Base-by-base conservation (phyloP, 2,888 invertebrate genomes). In the Tipula helvola region DNA sequence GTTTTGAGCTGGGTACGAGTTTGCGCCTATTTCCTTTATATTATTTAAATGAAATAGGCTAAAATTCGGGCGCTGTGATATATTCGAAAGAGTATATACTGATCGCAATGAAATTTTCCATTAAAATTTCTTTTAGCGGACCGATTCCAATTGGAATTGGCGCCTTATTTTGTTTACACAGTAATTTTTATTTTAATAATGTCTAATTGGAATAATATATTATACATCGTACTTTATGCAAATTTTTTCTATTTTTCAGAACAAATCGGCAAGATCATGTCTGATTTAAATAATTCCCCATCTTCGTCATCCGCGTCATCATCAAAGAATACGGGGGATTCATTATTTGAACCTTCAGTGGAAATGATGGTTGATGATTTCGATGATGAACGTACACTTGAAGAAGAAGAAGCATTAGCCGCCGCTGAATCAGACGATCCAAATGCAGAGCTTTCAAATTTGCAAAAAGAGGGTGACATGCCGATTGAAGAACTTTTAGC, bases 301-400 rank as follows among this genome's bases (percentile, higher is more conserved):
- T 89, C 90, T 5, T 91, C 91, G 2, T 87, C 87, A 2, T 88
- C 89, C 18, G 87, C 87, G 3, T 88, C 89, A 28, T 87, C 88
- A 16, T 88, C 88, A 10, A 88, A 88, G 52, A 88, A 88, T 0
- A 89, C 88, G 10, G 89, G 88, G 16, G 91, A 91, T 88, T 89
- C 93, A 89, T 93, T 96, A 90, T 98, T 98, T 93, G 98, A 98
- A 92, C 98, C 98, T 88, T 95, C 97, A 88, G 95, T 97, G 90
- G 98, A 98, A 92, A 97, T 98, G 97, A 95, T 98, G 94, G 96
- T 98, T 88, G 97, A 98, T 94, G 98, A 98, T 92, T 98, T 97
- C 92, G 99, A 99, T 92, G 98, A 99, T 93, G 99, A 99, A 91
- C 94, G 97, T 91, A 99, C 98, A 88, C 91, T 99, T 90, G 98